phyloP scores from a whole-genome alignment of 2,113 vertebrate species.

The Pyxicephalus adspersus region DNA sequence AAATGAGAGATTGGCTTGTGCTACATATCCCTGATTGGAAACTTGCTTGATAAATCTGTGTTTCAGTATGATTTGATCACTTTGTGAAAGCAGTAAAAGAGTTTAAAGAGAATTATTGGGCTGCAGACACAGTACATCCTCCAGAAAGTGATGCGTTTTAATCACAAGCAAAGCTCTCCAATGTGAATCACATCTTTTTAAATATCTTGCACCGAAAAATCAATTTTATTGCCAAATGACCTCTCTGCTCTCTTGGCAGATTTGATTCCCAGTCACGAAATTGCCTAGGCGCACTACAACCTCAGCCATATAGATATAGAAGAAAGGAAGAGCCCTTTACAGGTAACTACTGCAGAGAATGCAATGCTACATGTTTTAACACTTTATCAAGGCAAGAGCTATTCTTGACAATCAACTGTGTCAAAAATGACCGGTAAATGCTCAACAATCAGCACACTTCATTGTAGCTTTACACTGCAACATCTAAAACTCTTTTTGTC shows the following conservation, averaged over 20 bases:
- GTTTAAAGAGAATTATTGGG: not conserved
- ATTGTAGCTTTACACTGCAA: too few species aligned
- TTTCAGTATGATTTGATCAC: too few species aligned
- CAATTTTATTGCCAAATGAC: constrained; percentile 29
- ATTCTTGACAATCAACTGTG: not conserved
- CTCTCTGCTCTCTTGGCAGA: not conserved
- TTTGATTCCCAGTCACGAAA: not conserved
- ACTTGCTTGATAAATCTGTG: not conserved
- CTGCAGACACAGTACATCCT: not conserved
- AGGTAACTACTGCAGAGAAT: not conserved
- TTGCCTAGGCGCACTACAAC: not conserved
- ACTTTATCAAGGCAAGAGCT: not conserved
- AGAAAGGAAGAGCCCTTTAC: not conserved
- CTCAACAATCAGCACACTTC: not conserved
- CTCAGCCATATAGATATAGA: constrained; percentile 1
- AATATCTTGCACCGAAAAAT: constrained; percentile 24
- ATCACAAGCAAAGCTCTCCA: constrained; percentile 4
- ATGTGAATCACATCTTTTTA: not conserved
- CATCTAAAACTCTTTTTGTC: too few species aligned
- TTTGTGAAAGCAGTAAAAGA: too few species aligned
- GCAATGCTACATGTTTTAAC: not conserved
- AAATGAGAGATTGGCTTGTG: too few species aligned
- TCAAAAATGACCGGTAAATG: not conserved
- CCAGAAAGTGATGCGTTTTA: not conserved
- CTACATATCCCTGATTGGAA: too few species aligned